phyloP scores from a whole-genome alignment of 92 coral and sea anemone genomes.

The Porites evermanni region DNA sequence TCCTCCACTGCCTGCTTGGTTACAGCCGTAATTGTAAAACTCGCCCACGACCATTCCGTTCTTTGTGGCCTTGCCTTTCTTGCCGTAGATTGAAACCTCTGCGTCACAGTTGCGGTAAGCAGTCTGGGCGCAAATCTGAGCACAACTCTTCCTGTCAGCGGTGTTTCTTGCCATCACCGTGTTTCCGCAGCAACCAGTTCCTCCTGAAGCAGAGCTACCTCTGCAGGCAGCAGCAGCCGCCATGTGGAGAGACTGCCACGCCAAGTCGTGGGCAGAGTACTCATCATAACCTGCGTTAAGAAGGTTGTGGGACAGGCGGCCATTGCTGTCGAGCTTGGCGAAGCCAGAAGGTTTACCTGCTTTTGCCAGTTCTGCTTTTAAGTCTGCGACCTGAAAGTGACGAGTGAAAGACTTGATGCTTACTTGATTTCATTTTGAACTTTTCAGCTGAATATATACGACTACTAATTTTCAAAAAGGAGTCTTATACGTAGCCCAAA shows the following conservation, averaged over 20 bases:
- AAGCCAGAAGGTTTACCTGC: constrained; percentile 6
- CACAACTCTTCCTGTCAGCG: too few relatives aligned
- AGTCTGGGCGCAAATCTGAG: too few relatives aligned
- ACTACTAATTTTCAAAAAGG: too few relatives aligned
- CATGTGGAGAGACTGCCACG: constrained; percentile 66
- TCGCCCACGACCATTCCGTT: not conserved
- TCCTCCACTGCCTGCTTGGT: not conserved
- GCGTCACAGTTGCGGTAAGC: too few relatives aligned
- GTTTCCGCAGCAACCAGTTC: constrained; percentile 30
- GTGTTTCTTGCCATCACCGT: not conserved
- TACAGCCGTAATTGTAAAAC: constrained; percentile 2
- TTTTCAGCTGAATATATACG: too few relatives aligned
- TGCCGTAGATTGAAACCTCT: too few relatives aligned
- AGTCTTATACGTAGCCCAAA: too few relatives aligned
- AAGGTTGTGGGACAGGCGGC: too few relatives aligned
- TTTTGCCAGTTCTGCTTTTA: not conserved
- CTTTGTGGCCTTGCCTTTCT: too few relatives aligned
- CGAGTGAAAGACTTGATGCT: too few relatives aligned
- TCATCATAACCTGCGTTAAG: constrained; percentile 27
- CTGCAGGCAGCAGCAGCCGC: constrained; percentile 69
- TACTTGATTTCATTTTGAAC: too few relatives aligned
- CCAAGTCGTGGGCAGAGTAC: constrained; percentile 42
- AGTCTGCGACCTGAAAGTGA: constrained; percentile 2
- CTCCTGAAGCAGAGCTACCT: constrained; percentile 58
- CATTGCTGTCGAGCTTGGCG: too few relatives aligned